Evolutionary conservation across 2,888 invertebrate genomes (phyloP).

Genomic region (Crioceris asparagi): DNA sequence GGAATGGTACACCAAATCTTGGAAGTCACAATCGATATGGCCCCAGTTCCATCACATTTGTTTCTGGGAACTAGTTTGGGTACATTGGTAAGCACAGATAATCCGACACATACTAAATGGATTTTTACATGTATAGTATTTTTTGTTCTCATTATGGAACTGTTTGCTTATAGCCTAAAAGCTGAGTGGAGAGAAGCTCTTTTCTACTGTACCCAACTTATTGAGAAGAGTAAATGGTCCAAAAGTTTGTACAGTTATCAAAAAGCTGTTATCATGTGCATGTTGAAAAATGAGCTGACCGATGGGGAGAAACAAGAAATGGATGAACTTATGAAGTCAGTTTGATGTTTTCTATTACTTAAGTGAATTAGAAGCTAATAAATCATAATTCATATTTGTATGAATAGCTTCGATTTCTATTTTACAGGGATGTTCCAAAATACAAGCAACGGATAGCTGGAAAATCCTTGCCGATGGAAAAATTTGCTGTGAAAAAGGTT

Average conservation of each 20-base stretch:
- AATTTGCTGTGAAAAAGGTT: constrained; percentile 83
- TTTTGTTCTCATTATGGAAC: background rate
- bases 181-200: constrained; percentile 72
- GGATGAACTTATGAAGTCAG: constrained; percentile 57
- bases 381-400: no score
- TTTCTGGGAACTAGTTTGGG: constrained; percentile 92
- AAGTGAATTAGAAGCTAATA: no score
- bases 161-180: constrained; percentile 42
- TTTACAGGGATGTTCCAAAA: constrained; percentile 60
- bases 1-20: constrained; percentile 67
- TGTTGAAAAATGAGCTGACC: constrained; percentile 49
- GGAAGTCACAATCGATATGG: constrained; percentile 76
- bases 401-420: no score
- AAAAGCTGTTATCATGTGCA: constrained; percentile 71
- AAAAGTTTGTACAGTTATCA: constrained; percentile 85
- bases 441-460: constrained; percentile 88
- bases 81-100: constrained; percentile 54
- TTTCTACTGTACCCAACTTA: constrained; percentile 57
- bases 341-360: no score
- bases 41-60: constrained; percentile 87
- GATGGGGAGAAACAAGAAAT: constrained; percentile 44
- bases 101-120: no score
- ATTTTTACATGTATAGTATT: constrained; percentile 3
- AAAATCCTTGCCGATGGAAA: constrained; percentile 94
- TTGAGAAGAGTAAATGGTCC: constrained; percentile 83